Conservation (phyloP, 2,797 vertebrate genomes). For the Podarcis siculus region DNA sequence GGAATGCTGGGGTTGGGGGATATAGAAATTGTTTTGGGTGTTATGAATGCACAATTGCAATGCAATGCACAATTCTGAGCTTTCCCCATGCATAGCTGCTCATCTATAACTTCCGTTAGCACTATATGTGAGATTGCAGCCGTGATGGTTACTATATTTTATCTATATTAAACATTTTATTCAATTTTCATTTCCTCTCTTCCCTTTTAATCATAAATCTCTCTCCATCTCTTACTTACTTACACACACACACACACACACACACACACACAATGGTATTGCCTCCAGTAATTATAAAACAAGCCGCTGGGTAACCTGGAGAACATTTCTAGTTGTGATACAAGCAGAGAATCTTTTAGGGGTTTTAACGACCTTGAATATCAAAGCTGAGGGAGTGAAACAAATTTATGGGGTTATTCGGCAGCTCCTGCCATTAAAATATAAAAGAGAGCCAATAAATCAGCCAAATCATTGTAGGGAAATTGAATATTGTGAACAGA, state of each 20-base stretch:
- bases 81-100: background rate
- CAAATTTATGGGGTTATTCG: constrained; percentile 70
- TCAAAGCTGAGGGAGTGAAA: constrained; percentile 66
- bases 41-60: background rate
- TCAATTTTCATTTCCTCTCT: constrained; percentile 69
- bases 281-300: constrained; percentile 61
- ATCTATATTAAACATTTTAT: constrained; percentile 27
- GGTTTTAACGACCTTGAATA: constrained; percentile 70
- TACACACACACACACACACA: background rate
- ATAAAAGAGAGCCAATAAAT: constrained; percentile 74
- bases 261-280: constrained; percentile 70
- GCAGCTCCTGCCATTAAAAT: constrained; percentile 67
- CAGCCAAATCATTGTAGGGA: constrained; percentile 68
- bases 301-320: constrained; percentile 73
- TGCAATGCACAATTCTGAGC: background rate
- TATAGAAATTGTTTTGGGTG: background rate
- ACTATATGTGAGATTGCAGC: background rate
- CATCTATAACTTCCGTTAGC: background rate
- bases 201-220: constrained; percentile 73
- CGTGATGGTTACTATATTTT: constrained; percentile 23
- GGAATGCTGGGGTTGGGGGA: background rate
- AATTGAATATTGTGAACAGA: constrained; percentile 73
- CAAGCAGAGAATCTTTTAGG: constrained; percentile 62
- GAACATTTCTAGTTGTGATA: constrained; percentile 67
- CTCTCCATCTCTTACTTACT: too few relatives aligned